phyloP scores from a whole-genome alignment of 2,113 vertebrate genomes.

The Ciconia stormi region DNA sequence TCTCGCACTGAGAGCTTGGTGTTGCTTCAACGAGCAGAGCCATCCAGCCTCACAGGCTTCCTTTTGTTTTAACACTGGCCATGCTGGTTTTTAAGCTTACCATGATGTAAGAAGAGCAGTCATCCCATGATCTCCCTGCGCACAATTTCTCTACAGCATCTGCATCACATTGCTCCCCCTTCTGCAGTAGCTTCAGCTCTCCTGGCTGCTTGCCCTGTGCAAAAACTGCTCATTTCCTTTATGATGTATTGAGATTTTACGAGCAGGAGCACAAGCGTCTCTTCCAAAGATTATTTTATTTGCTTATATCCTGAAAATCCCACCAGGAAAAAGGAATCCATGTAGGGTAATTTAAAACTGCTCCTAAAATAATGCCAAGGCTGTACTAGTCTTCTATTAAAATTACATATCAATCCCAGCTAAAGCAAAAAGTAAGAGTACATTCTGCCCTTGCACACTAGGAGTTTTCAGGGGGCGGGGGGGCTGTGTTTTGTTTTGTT shows the following conservation, averaged over 20 bases:
- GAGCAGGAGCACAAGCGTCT: slow-evolving; percentile 12
- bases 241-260: slow-evolving; percentile 8
- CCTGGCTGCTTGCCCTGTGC: slow-evolving; percentile 22
- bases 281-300: slow-evolving; percentile 50
- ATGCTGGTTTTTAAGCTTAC: rapidly evolving
- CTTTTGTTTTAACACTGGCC: not conserved
- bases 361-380: not conserved
- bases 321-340: slow-evolving; percentile 32
- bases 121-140: not conserved
- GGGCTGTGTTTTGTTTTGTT: not conserved
- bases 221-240: slow-evolving; percentile 65
- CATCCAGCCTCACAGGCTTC: not conserved
- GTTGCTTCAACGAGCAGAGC: not conserved
- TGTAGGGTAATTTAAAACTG: slow-evolving; percentile 34
- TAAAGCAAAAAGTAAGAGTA: not conserved
- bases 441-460: not conserved
- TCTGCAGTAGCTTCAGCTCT: slow-evolving; percentile 11
- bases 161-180: not conserved
- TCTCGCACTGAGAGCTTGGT: rapidly evolving
- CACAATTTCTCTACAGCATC: not conserved
- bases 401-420: slow-evolving; percentile 11
- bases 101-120: not conserved
- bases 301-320: slow-evolving; percentile 48
- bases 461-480: not conserved
- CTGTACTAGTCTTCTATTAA: not conserved